These are phyloP conservation scores for Gallinago media DNA, from an alignment of 2,113 vertebrate species.

Conservation along the genomic window DNA sequence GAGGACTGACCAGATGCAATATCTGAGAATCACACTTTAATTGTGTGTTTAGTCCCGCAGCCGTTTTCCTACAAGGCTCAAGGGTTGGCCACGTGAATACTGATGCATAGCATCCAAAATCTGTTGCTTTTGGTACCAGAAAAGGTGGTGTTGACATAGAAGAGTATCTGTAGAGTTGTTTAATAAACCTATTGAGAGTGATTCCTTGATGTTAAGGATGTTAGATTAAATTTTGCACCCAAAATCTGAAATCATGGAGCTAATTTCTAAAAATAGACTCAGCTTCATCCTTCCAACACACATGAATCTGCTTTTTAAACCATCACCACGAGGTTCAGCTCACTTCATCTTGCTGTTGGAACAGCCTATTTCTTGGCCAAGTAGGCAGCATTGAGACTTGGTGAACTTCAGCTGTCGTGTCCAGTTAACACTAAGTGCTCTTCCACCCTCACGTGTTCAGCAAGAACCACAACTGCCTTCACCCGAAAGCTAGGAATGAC, in stretches of 20 bases:
- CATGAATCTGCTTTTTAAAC: not conserved
- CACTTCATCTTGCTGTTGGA: not conserved
- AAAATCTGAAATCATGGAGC: not conserved
- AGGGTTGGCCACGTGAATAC: not conserved
- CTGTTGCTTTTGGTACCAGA: not conserved
- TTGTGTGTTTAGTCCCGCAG: not conserved
- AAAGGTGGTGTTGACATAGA: not conserved
- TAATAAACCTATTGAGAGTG: not conserved
- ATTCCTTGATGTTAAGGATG: not conserved
- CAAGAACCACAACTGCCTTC: not conserved
- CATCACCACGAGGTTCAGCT: not conserved
- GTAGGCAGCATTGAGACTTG: not conserved
- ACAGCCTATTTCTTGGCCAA: not conserved
- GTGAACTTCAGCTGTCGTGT: not conserved
- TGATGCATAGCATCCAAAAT: not conserved
- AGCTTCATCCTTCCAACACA: not conserved
- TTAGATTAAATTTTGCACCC: not conserved
- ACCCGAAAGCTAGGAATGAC: not conserved
- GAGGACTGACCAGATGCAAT: not conserved
- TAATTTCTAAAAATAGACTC: not conserved
- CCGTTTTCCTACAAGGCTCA: not conserved
- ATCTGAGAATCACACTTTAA: not conserved
- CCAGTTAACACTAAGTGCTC: fast-evolving
- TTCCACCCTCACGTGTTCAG: not conserved
- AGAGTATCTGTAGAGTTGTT: not conserved